Evolutionary conservation across 2,888 invertebrate genomes (phyloP).

Genomic region (Leucophenga maculata): DNA sequence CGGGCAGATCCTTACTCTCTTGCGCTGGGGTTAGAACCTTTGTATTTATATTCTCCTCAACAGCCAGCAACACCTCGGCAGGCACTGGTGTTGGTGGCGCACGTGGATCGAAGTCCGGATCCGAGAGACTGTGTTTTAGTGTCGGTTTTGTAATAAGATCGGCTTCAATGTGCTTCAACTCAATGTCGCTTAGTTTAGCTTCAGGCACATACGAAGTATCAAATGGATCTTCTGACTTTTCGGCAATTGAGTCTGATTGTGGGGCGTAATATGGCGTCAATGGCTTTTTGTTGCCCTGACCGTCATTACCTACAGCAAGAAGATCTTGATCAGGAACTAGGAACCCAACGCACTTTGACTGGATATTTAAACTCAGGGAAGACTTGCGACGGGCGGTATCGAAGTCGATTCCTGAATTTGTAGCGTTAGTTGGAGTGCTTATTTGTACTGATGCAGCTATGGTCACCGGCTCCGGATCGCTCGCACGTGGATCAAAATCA

Average conservation of each 20-base stretch:
- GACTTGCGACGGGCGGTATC: conserved; percentile 75
- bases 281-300: conserved; percentile 79
- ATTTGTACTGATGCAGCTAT: conserved; percentile 18
- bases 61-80: conserved; percentile 71
- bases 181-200: conserved; percentile 83
- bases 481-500: conserved; percentile 87
- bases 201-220: conserved; percentile 88
- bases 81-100: conserved; percentile 70
- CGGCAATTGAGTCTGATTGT: conserved; percentile 69
- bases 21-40: conserved; percentile 81
- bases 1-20: conserved; percentile 72
- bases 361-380: conserved; percentile 76
- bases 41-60: conserved; percentile 77
- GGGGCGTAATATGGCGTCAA: conserved; percentile 86
- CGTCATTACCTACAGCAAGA: conserved; percentile 76
- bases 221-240: conserved; percentile 82
- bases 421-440: conserved; percentile 1
- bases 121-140: conserved; percentile 77
- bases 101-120: conserved; percentile 77
- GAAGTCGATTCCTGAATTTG: conserved; percentile 44
- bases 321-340: conserved; percentile 77
- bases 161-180: conserved; percentile 82
- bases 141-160: conserved; percentile 76
- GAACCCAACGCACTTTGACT: conserved; percentile 76
- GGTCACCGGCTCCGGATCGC: conserved; percentile 60